Percentiles rank a stretch among this genome's conserved stretches.
Evolutionary conservation across 2,113 vertebrate genomes (phyloP).

Genomic region (Suricata suricatta): DNA sequence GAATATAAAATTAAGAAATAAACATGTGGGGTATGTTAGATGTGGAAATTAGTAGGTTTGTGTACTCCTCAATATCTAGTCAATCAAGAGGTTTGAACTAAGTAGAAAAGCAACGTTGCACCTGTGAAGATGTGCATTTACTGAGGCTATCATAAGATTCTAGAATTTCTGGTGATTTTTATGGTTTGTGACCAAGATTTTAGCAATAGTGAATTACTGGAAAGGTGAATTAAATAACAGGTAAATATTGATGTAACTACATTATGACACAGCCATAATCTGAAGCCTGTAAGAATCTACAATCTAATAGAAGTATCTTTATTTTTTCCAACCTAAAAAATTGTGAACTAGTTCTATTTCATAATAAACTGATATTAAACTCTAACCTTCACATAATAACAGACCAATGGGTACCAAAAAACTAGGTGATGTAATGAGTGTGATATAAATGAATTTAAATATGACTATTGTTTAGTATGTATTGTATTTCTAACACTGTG

Average conservation of each 20-base stretch:
- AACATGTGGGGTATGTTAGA: neutral
- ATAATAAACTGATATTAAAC: neutral
- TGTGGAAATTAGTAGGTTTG: neutral
- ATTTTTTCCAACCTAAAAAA: constrained; percentile 11
- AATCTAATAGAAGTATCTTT: neutral
- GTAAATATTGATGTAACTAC: constrained; percentile 27
- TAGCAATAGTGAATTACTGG: neutral
- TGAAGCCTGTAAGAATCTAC: neutral
- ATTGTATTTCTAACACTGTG: constrained; percentile 37
- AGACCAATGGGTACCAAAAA: neutral
- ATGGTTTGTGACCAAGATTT: constrained; percentile 9
- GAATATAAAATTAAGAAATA: constrained; percentile 41
- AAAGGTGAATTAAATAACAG: constrained; percentile 34
- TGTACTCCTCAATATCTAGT: neutral
- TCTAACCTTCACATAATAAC: neutral
- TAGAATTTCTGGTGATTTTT: constrained; percentile 17
- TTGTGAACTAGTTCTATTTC: neutral
- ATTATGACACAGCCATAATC: neutral
- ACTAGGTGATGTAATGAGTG: neutral
- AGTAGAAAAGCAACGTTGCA: neutral
- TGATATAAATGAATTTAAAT: constrained; percentile 46
- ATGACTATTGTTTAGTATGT: neutral
- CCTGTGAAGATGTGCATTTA: constrained; percentile 11
- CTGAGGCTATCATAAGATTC: neutral
- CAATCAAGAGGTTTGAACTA: neutral